phyloP scores from a whole-genome alignment of 2,888 invertebrate genomes.

The Eustalomyia histrio region DNA sequence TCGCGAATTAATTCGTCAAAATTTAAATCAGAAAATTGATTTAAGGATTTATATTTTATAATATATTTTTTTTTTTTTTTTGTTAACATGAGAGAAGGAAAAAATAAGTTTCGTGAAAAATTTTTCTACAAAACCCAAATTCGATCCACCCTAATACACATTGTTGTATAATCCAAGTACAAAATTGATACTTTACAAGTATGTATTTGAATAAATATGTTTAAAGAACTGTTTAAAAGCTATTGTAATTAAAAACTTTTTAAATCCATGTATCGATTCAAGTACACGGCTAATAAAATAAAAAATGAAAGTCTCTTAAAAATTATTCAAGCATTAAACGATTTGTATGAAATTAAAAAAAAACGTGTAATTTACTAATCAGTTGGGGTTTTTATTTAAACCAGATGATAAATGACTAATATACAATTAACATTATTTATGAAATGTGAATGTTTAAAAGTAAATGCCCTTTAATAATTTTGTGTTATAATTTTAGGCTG shows the following conservation, averaged over 20 bases:
- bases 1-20: too few relatives aligned
- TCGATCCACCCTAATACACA: too few relatives aligned
- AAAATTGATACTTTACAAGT: conserved; percentile 11
- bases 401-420: conserved; percentile 47
- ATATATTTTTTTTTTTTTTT: too few relatives aligned
- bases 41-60: too few relatives aligned
- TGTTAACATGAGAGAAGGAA: too few relatives aligned
- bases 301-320: conserved; percentile 42
- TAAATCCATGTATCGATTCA: conserved; percentile 14
- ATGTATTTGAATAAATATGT: conserved; percentile 9
- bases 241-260: conserved; percentile 39
- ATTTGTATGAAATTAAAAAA: conserved; percentile 16
- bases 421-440: background rate
- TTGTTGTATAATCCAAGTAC: background rate
- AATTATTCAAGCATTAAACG: background rate
- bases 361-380: conserved; percentile 35
- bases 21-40: too few relatives aligned
- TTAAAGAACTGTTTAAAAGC: conserved; percentile 25
- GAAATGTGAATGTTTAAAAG: background rate
- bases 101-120: too few relatives aligned
- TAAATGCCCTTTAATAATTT: conserved; percentile 34
- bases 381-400: conserved; percentile 19
- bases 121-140: too few relatives aligned
- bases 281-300: conserved; percentile 30
- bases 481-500: background rate